Base-by-base conservation (phyloP, 2,888 invertebrate species). In the Epistrophe grossulariae region DNA sequence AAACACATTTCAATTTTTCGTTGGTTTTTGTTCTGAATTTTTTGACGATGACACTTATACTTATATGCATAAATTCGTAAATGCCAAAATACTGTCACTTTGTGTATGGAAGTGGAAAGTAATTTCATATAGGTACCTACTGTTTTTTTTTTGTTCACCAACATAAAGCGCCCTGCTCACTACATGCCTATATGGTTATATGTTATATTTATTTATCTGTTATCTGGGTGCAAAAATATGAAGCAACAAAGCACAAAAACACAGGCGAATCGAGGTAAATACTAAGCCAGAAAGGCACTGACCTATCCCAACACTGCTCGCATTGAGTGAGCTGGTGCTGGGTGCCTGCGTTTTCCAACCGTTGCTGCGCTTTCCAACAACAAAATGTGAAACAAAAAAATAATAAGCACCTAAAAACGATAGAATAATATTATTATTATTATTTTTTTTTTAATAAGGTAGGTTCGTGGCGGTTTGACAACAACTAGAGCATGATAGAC, bases 401-500 rank as follows among this genome's bases (percentile, higher is more conserved):
- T 35, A 59, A 50, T 52, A 66, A 43, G 59, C 64, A 66, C 66
- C 64, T 71, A 71, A 76, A 66, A 64, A 52, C 71, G 45, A 71
- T 64, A 62, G 76, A 52, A 48, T 62, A 66, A 38, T 38, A 52
- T n/a, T 40, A 62, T 7, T 24, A 43, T 17, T 40, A 40, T 24
- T 52, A n/a, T 70, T 19, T 52, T 17, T 40, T 52, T 10, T 19
- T 38, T 6, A 70, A 38, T 38, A 70, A 52, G 52, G 52, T 52
- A 70, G 70, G 40, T 70, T 70, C 70, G 68, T 79, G 79, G 74
- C 38, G 57, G 74, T 66, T 72, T 60, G 64, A 73, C 79, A 73
- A 70, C 83, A 84, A 84, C 68, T 84, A 74, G 83, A 84, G 79
- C 79, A 64, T 84, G 79, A 79, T 62, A 79, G 81, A 70, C 74